Percentiles rank a stretch among this genome's conserved stretches.
Conservation (phyloP, 2,797 vertebrate species). For the Gymnoscopelus braueri region DNA sequence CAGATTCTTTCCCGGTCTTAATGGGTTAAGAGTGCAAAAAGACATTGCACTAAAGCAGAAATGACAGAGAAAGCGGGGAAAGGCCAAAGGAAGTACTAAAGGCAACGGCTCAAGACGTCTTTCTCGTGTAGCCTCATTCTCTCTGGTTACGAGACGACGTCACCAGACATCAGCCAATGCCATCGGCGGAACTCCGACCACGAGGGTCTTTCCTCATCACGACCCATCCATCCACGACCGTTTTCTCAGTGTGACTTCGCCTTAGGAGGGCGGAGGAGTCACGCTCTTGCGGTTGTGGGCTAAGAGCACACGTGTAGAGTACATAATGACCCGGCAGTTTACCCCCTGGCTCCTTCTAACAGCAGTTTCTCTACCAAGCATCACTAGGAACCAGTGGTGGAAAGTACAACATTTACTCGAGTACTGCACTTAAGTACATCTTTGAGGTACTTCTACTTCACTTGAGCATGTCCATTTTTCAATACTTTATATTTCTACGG, state of each 20-base stretch:
- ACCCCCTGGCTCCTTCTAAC: background rate
- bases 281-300: background rate
- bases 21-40: no score
- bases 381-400: background rate
- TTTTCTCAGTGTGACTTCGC: background rate
- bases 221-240: background rate
- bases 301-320: background rate
- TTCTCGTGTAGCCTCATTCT: background rate
- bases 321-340: background rate
- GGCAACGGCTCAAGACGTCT: background rate
- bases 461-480: no score
- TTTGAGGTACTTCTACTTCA: no score
- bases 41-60: background rate
- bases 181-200: background rate
- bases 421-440: no score
- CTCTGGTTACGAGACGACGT: background rate
- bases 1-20: no score
- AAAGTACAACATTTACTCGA: no score
- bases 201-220: constrained; percentile 3
- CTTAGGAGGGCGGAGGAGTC: constrained; percentile 1
- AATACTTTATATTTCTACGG: no score
- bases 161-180: background rate
- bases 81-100: background rate
- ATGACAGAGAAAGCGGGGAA: background rate
- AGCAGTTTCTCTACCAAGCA: background rate